Percentiles rank a stretch among this genome's conserved stretches.
Conservation (phyloP, 2,113 vertebrate species). For the Notothenia rossii region DNA sequence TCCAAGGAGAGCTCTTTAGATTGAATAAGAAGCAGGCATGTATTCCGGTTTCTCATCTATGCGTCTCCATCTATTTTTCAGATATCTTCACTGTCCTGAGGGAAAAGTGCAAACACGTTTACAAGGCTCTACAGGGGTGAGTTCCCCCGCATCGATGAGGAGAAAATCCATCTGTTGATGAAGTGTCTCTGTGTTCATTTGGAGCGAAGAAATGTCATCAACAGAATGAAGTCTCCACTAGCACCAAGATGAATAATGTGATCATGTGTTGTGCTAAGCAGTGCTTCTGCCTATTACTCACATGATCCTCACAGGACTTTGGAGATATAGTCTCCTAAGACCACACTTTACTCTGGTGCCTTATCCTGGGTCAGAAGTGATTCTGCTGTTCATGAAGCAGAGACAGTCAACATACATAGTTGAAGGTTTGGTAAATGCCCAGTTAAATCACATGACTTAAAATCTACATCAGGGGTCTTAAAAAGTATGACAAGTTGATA, state of each 20-base stretch:
- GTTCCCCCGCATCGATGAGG: conserved; percentile 38
- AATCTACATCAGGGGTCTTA: no score
- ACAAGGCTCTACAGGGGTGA: conserved; percentile 91
- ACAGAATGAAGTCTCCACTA: not conserved
- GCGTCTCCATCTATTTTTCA: conserved; percentile 65
- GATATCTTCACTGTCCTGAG: conserved; percentile 90
- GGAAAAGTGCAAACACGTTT: conserved; percentile 88
- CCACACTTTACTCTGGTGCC: no score
- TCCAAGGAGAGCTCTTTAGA: not conserved
- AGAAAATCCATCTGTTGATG: not conserved
- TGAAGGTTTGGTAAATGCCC: no score
- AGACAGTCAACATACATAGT: no score
- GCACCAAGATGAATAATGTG: not conserved
- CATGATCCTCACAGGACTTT: no score
- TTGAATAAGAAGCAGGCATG: not conserved
- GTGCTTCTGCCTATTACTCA: no score
- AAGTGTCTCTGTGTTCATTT: not conserved
- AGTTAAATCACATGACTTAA: no score
- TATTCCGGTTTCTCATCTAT: not conserved
- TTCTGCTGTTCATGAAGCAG: no score
- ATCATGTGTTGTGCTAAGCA: no score
- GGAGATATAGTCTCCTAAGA: no score
- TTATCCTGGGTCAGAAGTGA: no score
- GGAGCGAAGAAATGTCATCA: not conserved
- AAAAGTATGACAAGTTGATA: no score